Evolutionary conservation across 2,888 invertebrate species (phyloP).

Genomic region (Gryllus longicercus): DNA sequence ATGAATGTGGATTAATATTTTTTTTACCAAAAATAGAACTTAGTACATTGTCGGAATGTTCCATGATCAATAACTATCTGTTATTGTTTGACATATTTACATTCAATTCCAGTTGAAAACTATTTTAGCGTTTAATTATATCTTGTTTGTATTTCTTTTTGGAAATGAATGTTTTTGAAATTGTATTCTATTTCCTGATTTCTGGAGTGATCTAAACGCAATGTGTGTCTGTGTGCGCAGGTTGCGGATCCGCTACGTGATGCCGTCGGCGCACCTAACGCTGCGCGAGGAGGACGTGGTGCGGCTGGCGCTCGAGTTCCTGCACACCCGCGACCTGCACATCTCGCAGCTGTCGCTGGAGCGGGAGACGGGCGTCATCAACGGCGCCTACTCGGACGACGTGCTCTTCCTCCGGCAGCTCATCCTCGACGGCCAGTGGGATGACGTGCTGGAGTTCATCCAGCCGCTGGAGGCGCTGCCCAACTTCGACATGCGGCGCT

Average conservation of each 20-base stretch:
- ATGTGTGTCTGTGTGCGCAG: constrained; percentile 36
- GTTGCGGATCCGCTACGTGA: constrained; percentile 51
- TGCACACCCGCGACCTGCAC: constrained; percentile 85
- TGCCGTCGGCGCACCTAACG: constrained; percentile 80
- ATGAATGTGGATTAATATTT: no score
- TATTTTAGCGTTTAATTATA: no score
- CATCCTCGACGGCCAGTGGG: constrained; percentile 97
- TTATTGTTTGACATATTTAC: no score
- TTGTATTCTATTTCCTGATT: no score
- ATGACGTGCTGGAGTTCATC: constrained; percentile 92
- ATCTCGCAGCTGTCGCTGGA: constrained; percentile 88
- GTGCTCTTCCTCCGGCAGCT: constrained; percentile 89
- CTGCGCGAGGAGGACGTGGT: constrained; percentile 87
- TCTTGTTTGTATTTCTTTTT: no score
- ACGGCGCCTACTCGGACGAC: constrained; percentile 90
- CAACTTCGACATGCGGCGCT: constrained; percentile 78
- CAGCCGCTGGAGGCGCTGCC: constrained; percentile 80
- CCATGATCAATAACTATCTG: no score
- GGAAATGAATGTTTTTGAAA: no score
- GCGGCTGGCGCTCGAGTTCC: constrained; percentile 77
- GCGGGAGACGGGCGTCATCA: constrained; percentile 91
- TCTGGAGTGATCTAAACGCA: no score
- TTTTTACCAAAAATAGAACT: no score
- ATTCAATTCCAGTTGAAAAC: no score
- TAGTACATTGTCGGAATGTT: no score